phyloP scores from a whole-genome alignment of 2,113 vertebrate species.

The Pampusana beccarii region DNA sequence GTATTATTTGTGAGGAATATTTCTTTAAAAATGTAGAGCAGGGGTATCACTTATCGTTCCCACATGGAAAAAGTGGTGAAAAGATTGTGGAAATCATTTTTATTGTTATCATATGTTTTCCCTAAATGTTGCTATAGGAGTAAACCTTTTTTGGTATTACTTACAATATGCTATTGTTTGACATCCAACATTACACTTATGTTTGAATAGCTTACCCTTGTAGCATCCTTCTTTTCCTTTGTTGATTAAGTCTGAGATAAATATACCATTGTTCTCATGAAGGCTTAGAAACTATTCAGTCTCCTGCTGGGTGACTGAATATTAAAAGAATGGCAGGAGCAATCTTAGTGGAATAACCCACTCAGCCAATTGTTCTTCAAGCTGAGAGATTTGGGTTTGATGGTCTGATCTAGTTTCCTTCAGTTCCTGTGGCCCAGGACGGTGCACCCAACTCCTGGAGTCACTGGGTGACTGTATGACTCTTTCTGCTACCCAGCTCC shows the following conservation, averaged over 20 bases:
- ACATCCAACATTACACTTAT: constrained; percentile 61
- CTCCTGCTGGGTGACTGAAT: neutral
- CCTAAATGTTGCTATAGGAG: constrained; percentile 61
- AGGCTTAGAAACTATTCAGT: constrained; percentile 39
- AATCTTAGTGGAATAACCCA: neutral
- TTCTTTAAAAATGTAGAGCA: constrained; percentile 71
- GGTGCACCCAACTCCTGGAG: neutral
- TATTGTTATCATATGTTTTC: constrained; percentile 78
- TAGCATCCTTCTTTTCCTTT: constrained; percentile 54
- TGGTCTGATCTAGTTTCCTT: neutral
- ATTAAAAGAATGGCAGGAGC: neutral
- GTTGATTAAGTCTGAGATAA: constrained; percentile 60
- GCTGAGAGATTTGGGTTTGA: neutral
- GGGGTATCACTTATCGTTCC: constrained; percentile 64
- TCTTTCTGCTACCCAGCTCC: neutral
- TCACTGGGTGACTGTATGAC: neutral
- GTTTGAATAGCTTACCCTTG: constrained; percentile 65
- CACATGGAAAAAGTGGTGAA: constrained; percentile 74
- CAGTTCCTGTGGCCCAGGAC: neutral
- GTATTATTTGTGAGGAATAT: constrained; percentile 68
- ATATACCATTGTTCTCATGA: constrained; percentile 44
- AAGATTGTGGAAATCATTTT: constrained; percentile 74
- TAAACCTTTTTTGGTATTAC: constrained; percentile 57
- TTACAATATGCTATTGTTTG: constrained; percentile 74
- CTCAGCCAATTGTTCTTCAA: neutral